phyloP scores from a whole-genome alignment of 2,888 invertebrate genomes.

The Antheraea yamamai region DNA sequence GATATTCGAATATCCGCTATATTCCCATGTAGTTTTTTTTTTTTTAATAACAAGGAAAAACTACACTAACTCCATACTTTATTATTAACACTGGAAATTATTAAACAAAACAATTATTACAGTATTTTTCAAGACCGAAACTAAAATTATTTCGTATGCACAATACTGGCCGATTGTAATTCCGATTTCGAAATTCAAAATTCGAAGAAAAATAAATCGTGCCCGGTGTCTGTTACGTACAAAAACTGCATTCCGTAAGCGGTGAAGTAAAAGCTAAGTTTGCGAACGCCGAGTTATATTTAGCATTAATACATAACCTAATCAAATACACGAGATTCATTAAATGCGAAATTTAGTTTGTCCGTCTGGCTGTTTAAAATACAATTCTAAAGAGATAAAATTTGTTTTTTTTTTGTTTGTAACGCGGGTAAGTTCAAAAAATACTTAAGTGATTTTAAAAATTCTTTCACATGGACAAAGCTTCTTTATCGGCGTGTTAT shows the following conservation, averaged over 20 bases:
- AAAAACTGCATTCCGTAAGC: constrained; percentile 3
- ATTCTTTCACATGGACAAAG: too few relatives aligned
- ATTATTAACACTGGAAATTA: neutral
- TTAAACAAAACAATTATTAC: neutral
- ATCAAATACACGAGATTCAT: neutral
- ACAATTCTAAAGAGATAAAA: too few relatives aligned
- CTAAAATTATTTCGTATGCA: neutral
- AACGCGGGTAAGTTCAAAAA: neutral
- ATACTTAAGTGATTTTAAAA: too few relatives aligned
- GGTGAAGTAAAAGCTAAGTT: constrained; percentile 2
- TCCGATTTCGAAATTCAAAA: neutral
- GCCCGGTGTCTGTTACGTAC: neutral
- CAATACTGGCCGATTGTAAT: neutral
- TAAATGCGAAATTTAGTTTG: neutral
- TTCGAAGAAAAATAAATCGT: neutral
- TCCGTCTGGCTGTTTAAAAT: neutral
- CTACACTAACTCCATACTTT: neutral
- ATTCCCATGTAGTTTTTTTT: neutral
- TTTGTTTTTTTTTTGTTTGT: neutral
- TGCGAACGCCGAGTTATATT: constrained; percentile 1
- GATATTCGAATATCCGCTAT: neutral
- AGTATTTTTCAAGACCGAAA: neutral
- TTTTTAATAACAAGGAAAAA: neutral
- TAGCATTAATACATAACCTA: constrained; percentile 1
- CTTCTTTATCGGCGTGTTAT: too few relatives aligned